Evolutionary conservation across 2,113 vertebrate genomes (phyloP).

Genomic region (Alaudala cheleensis): DNA sequence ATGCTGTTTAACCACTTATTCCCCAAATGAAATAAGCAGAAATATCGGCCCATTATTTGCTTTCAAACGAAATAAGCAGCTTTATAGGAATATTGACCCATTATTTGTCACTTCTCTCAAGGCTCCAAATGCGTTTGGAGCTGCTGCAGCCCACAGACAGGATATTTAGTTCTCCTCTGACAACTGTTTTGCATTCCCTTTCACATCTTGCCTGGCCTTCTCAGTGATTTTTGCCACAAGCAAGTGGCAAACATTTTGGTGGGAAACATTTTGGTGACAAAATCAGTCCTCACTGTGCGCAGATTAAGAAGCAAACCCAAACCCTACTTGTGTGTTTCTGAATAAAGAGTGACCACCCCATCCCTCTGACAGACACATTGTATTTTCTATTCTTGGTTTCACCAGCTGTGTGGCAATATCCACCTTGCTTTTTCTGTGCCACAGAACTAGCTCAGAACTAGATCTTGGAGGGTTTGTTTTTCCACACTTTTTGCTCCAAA

Average conservation of each 20-base stretch:
- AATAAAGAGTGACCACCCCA: neutral
- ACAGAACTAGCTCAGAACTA: neutral
- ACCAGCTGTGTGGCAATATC: neutral
- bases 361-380: neutral
- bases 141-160: neutral
- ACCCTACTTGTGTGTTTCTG: neutral
- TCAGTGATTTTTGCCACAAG: neutral
- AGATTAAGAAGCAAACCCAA: neutral
- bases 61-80: neutral
- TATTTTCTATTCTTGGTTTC: neutral
- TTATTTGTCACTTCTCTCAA: neutral
- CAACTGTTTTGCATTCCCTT: neutral
- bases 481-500: neutral
- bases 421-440: neutral
- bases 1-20: neutral
- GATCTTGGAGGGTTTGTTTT: rapidly evolving
- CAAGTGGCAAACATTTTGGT: neutral
- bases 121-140: neutral
- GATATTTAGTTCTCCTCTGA: neutral
- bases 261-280: neutral
- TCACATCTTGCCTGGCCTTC: neutral
- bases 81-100: neutral
- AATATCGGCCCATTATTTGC: neutral
- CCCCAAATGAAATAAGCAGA: neutral
- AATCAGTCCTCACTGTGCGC: neutral